Evolutionary conservation across 1,140 invertebrate species (phyloP).

Genomic region (Cotesia typhae): DNA sequence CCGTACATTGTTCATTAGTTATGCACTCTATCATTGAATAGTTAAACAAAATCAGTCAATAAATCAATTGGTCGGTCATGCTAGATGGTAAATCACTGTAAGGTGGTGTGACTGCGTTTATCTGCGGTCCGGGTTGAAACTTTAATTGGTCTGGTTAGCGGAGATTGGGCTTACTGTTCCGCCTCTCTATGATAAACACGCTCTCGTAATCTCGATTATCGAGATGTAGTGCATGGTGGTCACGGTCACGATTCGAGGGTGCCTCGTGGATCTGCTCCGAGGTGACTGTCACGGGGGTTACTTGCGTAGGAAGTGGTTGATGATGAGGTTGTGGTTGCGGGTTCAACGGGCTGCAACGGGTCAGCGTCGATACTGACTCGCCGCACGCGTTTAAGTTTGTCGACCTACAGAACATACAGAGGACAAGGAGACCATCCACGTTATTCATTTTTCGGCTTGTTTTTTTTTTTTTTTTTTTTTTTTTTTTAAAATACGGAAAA

Average conservation of each 20-base stretch:
- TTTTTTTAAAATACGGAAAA: neutral
- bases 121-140: constrained; percentile 43
- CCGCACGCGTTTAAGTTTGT: constrained; percentile 67
- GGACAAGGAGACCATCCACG: constrained; percentile 59
- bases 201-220: constrained; percentile 77
- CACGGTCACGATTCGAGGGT: constrained; percentile 66
- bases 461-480: constrained; percentile 25
- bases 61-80: constrained; percentile 42
- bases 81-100: constrained; percentile 49
- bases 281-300: constrained; percentile 64
- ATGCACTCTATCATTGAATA: too few species aligned
- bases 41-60: too few species aligned
- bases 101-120: too few species aligned
- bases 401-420: constrained; percentile 67
- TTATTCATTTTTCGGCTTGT: constrained; percentile 40
- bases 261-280: constrained; percentile 64
- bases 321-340: constrained; percentile 67
- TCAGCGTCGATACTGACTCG: constrained; percentile 67
- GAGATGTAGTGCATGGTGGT: constrained; percentile 65
- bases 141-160: constrained; percentile 51
- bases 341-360: constrained; percentile 67
- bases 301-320: constrained; percentile 67
- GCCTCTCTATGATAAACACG: constrained; percentile 80
- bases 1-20: too few species aligned
- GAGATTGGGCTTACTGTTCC: constrained; percentile 73